Conservation (phyloP, 2,113 vertebrate species). For the Benitochromis conjunctus region DNA sequence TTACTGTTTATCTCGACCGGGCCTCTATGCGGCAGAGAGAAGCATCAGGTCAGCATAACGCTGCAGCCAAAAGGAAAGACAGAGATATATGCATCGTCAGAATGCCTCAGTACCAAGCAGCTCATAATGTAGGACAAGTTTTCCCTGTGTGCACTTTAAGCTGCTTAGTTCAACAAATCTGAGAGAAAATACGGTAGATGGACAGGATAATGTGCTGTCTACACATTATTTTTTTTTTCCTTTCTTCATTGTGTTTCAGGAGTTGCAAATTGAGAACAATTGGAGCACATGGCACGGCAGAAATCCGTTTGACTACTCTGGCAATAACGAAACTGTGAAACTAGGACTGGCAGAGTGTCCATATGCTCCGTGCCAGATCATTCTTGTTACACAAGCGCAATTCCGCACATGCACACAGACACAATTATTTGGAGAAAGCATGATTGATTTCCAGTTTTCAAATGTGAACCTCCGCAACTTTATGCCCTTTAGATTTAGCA, state of each 20-base stretch:
- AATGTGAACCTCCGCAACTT: neutral
- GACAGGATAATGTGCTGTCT: slow-evolving; percentile 4
- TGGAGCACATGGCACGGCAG: slow-evolving; percentile 48
- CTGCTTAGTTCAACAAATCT: slow-evolving; percentile 43
- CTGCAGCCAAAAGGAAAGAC: slow-evolving; percentile 21
- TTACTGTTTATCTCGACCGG: slow-evolving; percentile 42
- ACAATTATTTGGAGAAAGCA: neutral
- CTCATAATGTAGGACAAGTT: slow-evolving; percentile 10
- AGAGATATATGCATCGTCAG: slow-evolving; percentile 22
- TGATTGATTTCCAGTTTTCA: slow-evolving; percentile 37
- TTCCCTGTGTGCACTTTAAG: slow-evolving; percentile 36
- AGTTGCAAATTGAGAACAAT: slow-evolving; percentile 51
- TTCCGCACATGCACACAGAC: neutral
- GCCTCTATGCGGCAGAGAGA: slow-evolving; percentile 18
- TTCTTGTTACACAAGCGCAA: slow-evolving; percentile 3
- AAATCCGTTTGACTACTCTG: slow-evolving; percentile 56
- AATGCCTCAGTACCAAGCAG: slow-evolving; percentile 9
- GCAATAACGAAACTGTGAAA: slow-evolving; percentile 56
- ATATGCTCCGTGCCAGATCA: slow-evolving; percentile 56
- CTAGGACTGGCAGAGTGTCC: slow-evolving; percentile 56
- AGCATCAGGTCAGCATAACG: slow-evolving; percentile 46
- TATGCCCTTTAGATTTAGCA: neutral
- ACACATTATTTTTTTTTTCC: neutral
- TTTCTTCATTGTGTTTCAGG: slow-evolving; percentile 13
- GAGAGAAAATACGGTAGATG: slow-evolving; percentile 5